Evolutionary conservation across 2,113 vertebrate genomes (phyloP).

Genomic region (Cynoglossus semilaevis): DNA sequence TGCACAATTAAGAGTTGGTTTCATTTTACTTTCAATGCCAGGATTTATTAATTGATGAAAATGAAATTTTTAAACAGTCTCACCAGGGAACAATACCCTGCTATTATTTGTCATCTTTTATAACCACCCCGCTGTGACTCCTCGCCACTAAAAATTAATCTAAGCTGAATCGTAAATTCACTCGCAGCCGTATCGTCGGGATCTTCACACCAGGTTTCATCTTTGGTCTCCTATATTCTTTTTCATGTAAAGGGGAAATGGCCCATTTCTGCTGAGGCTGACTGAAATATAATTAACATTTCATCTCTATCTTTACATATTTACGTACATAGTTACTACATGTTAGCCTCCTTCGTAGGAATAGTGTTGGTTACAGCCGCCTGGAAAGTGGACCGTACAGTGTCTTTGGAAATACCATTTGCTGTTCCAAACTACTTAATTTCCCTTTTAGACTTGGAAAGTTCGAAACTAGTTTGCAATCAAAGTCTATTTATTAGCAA

Average conservation of each 20-base stretch:
- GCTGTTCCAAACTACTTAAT: constrained; percentile 35
- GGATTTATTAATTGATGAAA: constrained; percentile 27
- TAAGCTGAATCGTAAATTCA: neutral
- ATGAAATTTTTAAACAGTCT: constrained; percentile 7
- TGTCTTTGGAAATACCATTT: constrained; percentile 19
- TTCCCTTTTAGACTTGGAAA: constrained; percentile 38
- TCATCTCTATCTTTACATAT: neutral
- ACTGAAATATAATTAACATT: constrained; percentile 54
- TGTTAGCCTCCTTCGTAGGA: constrained; percentile 15
- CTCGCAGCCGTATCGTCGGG: too few species aligned
- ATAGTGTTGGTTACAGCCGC: too few species aligned
- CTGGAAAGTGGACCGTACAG: too few species aligned
- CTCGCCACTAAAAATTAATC: constrained; percentile 8
- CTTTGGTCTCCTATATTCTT: constrained; percentile 20
- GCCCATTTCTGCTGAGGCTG: constrained; percentile 21
- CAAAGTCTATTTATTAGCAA: constrained; percentile 42
- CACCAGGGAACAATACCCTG: neutral
- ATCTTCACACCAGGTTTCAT: neutral
- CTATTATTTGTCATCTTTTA: constrained; percentile 1
- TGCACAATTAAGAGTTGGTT: too few species aligned
- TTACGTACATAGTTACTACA: neutral
- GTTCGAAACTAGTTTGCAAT: constrained; percentile 41
- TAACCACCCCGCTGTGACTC: constrained; percentile 14
- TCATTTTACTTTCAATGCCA: neutral
- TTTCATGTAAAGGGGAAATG: constrained; percentile 19